Base-by-base conservation (phyloP, 53 echinoderm and acorn worm genomes). In the Paelopatides confundens region DNA sequence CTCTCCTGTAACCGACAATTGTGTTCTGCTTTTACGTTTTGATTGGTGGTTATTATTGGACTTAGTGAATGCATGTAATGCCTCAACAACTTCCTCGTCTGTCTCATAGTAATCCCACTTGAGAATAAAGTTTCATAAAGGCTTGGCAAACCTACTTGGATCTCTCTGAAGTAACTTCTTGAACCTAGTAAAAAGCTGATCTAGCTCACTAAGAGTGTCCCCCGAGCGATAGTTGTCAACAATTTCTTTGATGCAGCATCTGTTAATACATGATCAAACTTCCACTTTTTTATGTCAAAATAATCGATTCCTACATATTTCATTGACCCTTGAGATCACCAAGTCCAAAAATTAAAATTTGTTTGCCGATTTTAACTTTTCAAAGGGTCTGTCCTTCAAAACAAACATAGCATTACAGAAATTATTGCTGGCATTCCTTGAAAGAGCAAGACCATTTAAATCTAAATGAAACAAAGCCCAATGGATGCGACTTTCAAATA, bases 321-420 rank as follows among this genome's bases (percentile, higher is more conserved):
- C 62, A 46, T 93, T 88, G 63, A 93, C 49, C 29, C 91, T 47
- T 40, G 87, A 70, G 66, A 87, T 69, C 9, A 93, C 33, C 36
- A 93, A 88, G 29, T 93, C 93, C 36, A 93, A 65, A n/a, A 91
- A n/a, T 63, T 90, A 91, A 36, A 91, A 69, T 6, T 71, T 67
- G 31, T 77, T 91, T 82, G 82, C 87, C 9, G 88, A 52, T 49
- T 93, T 91, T 14, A 76, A 58, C 5, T 82, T 65, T 30, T 88
- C 63, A 54, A 87, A 85, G 35, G 89, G 71, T 65, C 90, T 74
- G 36, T 93, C 93, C 69, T 93, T 91, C 24, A 91, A 76, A 32
- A 93, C 83, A 39, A 74, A 50, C 88, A 91, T 91, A 2, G 88
- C 63, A 49, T 90, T 85, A 23, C 85, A 76, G 35, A 81, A 81